A percentile compares a stretch with the other conserved stretches of the same genome.
phyloP scores from a whole-genome alignment of 2,797 vertebrate species.

The Sarcoramphus papa region DNA sequence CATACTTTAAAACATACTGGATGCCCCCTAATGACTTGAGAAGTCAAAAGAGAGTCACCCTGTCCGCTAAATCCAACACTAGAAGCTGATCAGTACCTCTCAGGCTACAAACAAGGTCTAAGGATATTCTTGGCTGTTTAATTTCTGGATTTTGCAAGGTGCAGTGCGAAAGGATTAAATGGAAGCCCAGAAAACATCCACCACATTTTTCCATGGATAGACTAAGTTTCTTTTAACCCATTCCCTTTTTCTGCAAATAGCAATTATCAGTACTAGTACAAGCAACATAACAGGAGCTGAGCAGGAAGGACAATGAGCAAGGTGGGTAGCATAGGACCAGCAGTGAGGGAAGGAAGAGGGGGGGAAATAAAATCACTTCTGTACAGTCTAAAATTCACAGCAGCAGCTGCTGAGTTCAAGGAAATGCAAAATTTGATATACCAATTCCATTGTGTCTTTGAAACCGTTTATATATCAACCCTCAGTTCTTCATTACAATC shows the following conservation, averaged over 20 bases:
- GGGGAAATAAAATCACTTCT: background rate
- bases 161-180: background rate
- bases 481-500: background rate
- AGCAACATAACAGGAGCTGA: conserved; percentile 60
- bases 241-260: background rate
- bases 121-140: background rate
- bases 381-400: conserved; percentile 15
- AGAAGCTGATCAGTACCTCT: background rate
- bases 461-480: background rate
- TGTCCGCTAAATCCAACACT: background rate
- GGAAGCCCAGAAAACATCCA: background rate
- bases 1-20: background rate
- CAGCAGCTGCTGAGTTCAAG: conserved; percentile 22
- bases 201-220: background rate
- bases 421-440: background rate
- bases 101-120: background rate
- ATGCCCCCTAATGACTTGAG: background rate
- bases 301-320: conserved; percentile 78
- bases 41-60: background rate
- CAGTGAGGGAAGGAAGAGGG: background rate
- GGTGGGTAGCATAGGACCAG: conserved; percentile 68
- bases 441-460: background rate
- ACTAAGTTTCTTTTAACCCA: background rate
- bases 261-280: background rate
- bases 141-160: background rate